A percentile compares a stretch with the other conserved stretches of the same genome.
Evolutionary conservation across 2,797 vertebrate species (phyloP).

Genomic region (Falco naumanni): DNA sequence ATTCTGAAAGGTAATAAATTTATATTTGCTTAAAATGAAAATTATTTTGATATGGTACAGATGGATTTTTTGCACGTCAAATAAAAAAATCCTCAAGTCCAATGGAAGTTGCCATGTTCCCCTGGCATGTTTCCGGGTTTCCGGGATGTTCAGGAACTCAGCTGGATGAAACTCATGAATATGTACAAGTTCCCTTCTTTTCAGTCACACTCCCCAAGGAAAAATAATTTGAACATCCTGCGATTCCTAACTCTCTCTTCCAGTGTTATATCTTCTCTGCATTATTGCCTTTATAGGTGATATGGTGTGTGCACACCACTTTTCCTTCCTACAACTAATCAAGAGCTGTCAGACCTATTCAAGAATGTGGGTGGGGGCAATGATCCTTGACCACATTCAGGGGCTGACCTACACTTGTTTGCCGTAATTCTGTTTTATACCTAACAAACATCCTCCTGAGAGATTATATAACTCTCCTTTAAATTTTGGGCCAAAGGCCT

Average conservation of each 20-base stretch:
- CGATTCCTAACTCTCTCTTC: background rate
- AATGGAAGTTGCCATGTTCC: background rate
- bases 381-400: background rate
- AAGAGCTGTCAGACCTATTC: background rate
- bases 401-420: background rate
- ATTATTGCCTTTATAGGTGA: background rate
- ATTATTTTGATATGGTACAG: background rate
- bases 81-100: background rate
- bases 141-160: background rate
- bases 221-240: background rate
- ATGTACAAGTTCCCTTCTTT: background rate
- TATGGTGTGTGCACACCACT: background rate
- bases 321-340: background rate
- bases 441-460: background rate
- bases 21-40: background rate
- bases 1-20: background rate
- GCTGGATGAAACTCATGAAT: background rate
- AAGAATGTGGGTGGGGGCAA: background rate
- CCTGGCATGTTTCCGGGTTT: background rate
- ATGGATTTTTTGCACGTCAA: background rate
- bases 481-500: background rate
- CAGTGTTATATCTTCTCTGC: background rate
- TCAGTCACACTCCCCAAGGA: background rate
- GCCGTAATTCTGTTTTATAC: background rate
- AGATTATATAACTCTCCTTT: background rate